A percentile compares a stretch with the other conserved stretches of the same genome.
Evolutionary conservation across 2,797 vertebrate species (phyloP).

Genomic region (Trichosurus vulpecula): DNA sequence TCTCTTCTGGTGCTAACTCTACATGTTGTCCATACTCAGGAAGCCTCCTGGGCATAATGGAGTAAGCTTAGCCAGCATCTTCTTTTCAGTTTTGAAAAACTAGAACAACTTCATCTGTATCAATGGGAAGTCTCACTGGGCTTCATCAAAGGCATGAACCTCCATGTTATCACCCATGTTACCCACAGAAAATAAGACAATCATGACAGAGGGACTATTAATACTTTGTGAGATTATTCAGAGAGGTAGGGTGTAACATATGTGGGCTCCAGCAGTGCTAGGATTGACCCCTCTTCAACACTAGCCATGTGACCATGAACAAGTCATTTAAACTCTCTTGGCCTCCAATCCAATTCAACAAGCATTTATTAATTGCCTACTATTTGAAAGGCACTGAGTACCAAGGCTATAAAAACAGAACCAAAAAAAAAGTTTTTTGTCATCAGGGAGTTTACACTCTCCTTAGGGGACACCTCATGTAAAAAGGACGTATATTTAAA

Average conservation of each 20-base stretch:
- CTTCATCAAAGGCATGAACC: not conserved
- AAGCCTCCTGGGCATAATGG: not conserved
- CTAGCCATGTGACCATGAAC: too few species aligned
- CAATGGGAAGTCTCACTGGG: not conserved
- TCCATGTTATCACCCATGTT: not conserved
- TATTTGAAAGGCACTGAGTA: too few species aligned
- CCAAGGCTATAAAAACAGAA: too few species aligned
- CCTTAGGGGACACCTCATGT: too few species aligned
- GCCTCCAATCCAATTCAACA: too few species aligned
- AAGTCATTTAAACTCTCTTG: too few species aligned
- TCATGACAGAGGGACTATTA: not conserved
- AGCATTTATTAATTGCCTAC: too few species aligned
- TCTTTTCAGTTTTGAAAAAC: slow-evolving; percentile 38
- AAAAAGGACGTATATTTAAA: too few species aligned
- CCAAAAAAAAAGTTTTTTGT: too few species aligned
- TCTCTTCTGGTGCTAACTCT: not conserved
- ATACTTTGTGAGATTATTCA: not conserved
- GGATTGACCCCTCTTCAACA: too few species aligned
- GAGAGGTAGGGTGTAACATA: not conserved
- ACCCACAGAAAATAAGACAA: slow-evolving; percentile 7
- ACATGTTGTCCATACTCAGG: not conserved
- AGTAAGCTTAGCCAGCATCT: not conserved
- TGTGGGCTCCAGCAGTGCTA: too few species aligned
- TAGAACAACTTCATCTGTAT: not conserved
- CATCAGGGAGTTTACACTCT: too few species aligned